A percentile compares a stretch with the other conserved stretches of the same genome.
Conservation (phyloP, 1,140 invertebrate genomes). For the Popillia japonica region DNA sequence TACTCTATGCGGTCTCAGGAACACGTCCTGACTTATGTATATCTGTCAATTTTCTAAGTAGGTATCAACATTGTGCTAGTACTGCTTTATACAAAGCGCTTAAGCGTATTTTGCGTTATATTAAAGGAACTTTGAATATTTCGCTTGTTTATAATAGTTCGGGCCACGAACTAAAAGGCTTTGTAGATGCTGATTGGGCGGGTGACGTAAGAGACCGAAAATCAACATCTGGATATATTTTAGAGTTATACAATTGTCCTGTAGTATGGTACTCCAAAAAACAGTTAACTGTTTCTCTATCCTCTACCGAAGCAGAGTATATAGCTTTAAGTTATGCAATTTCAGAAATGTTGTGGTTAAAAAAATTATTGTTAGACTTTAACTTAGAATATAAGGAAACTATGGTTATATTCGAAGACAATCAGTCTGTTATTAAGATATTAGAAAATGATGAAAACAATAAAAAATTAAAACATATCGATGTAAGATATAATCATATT, state of each 20-base stretch:
- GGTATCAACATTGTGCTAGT: constrained; percentile 48
- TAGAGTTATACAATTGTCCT: constrained; percentile 44
- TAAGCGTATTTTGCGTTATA: constrained; percentile 40
- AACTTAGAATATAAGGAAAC: not conserved
- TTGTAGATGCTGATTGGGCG: constrained; percentile 60
- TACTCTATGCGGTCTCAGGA: constrained; percentile 51
- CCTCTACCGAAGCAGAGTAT: constrained; percentile 57
- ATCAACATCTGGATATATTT: constrained; percentile 58
- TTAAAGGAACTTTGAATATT: constrained; percentile 41
- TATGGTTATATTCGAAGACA: constrained; percentile 31
- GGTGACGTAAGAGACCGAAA: constrained; percentile 53
- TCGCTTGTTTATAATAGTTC: not conserved
- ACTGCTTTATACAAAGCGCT: constrained; percentile 14
- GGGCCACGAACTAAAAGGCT: constrained; percentile 43
- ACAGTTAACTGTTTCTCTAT: constrained; percentile 52
- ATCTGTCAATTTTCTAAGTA: constrained; percentile 48
- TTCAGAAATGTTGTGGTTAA: constrained; percentile 51
- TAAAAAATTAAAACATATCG: constrained; percentile 50
- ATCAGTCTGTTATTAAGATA: constrained; percentile 28
- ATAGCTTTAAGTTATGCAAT: constrained; percentile 45
- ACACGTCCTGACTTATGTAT: constrained; percentile 54
- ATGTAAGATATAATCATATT: constrained; percentile 49
- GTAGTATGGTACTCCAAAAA: constrained; percentile 46
- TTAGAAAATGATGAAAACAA: constrained; percentile 13
- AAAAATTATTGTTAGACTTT: constrained; percentile 41